Base-by-base conservation (phyloP, 2,888 invertebrate genomes). In the Coleophora flavipennella region DNA sequence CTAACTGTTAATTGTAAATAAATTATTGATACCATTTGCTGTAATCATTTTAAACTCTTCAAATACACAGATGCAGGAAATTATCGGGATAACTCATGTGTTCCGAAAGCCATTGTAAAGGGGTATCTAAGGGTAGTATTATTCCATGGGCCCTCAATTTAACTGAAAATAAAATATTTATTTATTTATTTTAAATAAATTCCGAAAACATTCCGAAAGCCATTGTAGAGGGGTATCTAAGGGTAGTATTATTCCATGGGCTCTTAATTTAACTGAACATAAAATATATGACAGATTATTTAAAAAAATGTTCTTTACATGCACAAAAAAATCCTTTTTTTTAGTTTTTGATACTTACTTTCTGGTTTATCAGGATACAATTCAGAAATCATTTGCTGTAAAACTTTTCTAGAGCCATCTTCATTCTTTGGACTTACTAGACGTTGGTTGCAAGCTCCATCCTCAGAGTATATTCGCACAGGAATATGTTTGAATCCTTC, bases 1-100 rank as follows among this genome's bases (percentile, higher is more conserved):
- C 3, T 20, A 20, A 20, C 20, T 20, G 20, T 20, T 20, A 20
- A 4, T 20, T n/a, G n/a, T n/a, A n/a, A n/a, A 27, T 27, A 27
- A 10, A 9, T 27, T 27, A 27, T 9, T 27, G 1, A 27, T 9
- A 27, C 8, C 8, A 9, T 1, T 27, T 27, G 28, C 8, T 27
- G 8, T 2, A 27, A 9, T 27, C 28, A 27, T 10, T 9, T 9
- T 27, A 27, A 27, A 27, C 20, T 20, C 20, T 20, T 20, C 20
- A 20, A 36, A 92, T 67, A 66, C 90, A 90, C 54, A 98, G 87
- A 86, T 99, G 99, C 48, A 99, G 85, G 78, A 99, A 99, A 83
- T 99, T 99, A 74, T 99, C 99, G 0, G 99, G 97, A 79, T 98
- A 97, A 71, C 97, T 96, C 61, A 99, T 85, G 75, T 99, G 98